Conservation (phyloP, 2,888 invertebrate species). For the Malacosoma neustria region DNA sequence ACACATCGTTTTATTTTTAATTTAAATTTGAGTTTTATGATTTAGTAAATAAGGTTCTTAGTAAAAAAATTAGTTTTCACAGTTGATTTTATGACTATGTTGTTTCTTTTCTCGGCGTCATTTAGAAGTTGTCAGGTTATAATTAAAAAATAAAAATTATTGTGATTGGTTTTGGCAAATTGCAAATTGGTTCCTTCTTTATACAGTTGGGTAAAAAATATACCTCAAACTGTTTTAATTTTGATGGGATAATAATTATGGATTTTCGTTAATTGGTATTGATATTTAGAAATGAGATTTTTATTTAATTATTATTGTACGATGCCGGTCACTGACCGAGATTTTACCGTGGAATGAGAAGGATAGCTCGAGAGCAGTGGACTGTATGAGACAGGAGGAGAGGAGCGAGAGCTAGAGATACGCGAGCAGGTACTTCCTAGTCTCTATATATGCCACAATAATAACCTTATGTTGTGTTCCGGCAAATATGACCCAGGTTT, state of each 20-base stretch:
- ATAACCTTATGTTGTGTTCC: no score
- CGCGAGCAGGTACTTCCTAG: no score
- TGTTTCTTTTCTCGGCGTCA: constrained; percentile 19
- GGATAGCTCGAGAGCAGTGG: no score
- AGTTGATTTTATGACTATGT: background rate
- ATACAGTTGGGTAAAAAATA: constrained; percentile 19
- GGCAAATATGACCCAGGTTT: no score
- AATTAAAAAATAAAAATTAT: constrained; percentile 68
- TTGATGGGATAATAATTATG: constrained; percentile 3
- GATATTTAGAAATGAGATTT: constrained; percentile 1
- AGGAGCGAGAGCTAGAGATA: no score
- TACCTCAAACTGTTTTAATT: constrained; percentile 1
- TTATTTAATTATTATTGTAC: no score
- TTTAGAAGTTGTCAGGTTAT: constrained; percentile 31
- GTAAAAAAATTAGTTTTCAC: background rate
- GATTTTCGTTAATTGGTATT: background rate
- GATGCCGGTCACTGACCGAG: no score
- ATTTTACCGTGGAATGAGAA: no score
- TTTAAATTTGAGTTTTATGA: background rate
- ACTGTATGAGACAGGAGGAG: no score
- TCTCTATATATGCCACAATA: no score
- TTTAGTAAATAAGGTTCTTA: background rate
- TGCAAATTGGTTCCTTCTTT: constrained; percentile 54
- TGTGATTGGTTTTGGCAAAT: constrained; percentile 70
- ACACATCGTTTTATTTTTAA: background rate